Base-by-base conservation (phyloP, 2,797 vertebrate genomes). In the Streptopelia turtur region DNA sequence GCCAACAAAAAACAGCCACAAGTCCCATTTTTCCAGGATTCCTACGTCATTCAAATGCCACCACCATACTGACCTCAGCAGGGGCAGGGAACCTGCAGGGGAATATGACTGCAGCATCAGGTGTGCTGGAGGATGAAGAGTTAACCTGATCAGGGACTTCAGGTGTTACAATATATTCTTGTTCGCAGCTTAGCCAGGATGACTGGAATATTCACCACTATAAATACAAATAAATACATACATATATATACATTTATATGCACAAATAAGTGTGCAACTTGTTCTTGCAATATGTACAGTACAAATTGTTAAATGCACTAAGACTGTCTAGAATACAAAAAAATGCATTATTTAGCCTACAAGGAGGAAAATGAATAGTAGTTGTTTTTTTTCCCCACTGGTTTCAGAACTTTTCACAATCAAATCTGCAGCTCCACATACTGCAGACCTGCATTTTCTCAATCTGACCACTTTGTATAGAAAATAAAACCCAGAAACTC, bases 321-420 rank as follows among this genome's bases (percentile, higher is more conserved):
- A 72, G 25, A 39, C 37, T 37, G 13, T 30, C 20, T 57, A 33
- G 31, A 68, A 66, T 37, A 64, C 13, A 49, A 35, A 79, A 61
- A 68, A n/a, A 24, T 53, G n/a, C 23, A 45, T 47, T 47, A 49
- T 61, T 59, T 41, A 60, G 11, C 24, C 25, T 52, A 52, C 15
- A 28, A 49, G 23, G 47, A n/a, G n/a, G 35, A 70, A 65, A 28
- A 21, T 57, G 8, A 53, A 13, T 9, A 0, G 6, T 13, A 11
- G 8, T n/a, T 16, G 14, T 3, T 20, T 71, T 59, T 16, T 1
- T 16, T 1, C 22, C 11, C 18, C 4, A 45, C 22, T 57, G 23
- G 12, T 94, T 89, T 89, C 66, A 52, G 60, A 89, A 86, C 47
- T 50, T 96, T 79, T 82, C 41, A n/a, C 30, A 35, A 31, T 41